Evolutionary conservation across 2,113 vertebrate genomes (phyloP).

Genomic region (Empidonax traillii): DNA sequence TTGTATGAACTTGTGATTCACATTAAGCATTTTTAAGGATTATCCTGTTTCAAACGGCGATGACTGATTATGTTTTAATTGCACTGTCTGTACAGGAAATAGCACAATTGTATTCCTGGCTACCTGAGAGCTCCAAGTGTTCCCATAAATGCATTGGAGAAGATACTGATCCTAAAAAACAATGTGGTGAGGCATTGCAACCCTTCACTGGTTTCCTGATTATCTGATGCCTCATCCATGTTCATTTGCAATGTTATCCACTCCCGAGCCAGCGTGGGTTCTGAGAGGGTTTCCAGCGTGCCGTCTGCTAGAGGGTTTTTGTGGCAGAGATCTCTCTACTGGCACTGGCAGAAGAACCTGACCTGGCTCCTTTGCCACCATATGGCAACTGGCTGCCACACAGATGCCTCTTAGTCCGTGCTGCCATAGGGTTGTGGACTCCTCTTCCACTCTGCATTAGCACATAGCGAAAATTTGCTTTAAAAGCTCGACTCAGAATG

Average conservation of each 20-base stretch:
- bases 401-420: not conserved
- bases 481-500: not conserved
- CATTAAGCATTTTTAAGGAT: not conserved
- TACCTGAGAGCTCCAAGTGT: not conserved
- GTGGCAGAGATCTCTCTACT: not conserved
- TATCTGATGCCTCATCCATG: not conserved
- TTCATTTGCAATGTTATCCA: not conserved
- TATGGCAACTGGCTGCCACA: not conserved
- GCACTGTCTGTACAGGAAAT: not conserved
- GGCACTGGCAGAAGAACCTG: not conserved
- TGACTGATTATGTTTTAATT: not conserved
- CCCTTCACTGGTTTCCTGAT: not conserved
- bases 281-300: not conserved
- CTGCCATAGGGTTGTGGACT: not conserved
- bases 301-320: not conserved
- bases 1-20: not conserved
- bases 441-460: not conserved
- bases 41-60: not conserved
- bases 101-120: not conserved
- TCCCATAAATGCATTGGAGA: not conserved
- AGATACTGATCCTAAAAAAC: not conserved
- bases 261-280: not conserved
- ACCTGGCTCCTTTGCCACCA: not conserved
- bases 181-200: not conserved
- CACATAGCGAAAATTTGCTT: not conserved